Base-by-base conservation (phyloP, 2,888 invertebrate species). In the Eumerus sabulonum region DNA sequence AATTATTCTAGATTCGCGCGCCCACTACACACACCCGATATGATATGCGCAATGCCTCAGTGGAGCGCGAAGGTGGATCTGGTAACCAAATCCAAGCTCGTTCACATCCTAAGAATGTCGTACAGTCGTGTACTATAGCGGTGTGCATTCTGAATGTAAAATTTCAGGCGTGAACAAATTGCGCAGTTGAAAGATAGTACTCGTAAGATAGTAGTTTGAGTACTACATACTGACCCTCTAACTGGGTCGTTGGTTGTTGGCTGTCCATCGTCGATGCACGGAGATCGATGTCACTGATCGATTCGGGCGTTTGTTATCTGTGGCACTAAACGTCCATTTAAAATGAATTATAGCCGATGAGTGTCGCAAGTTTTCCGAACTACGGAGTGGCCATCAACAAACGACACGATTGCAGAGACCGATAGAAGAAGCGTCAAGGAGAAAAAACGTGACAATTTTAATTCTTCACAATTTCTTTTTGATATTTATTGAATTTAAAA, bases 371-470 rank as follows among this genome's bases (percentile, higher is more conserved):
- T 62, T 68, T 63, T 67, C 44, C 77, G 77, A 77, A 68, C 77
- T 63, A 57, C 47, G 72, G 62, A 57, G 42, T 38, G 59, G 19
- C 56, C 45, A 42, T 12, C 45, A 40, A n/a, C 40, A 1, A 40
- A 11, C 40, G 12, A 44, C 63, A 42, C 12, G n/a, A 36, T 18
- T 40, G 11, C 12, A 16, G 50, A 48, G 64, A 42, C 56, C 71
- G 38, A 40, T 76, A 71, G 42, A 71, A 71, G 63, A 71, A 71
- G 63, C 71, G 71, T 4, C 27, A 7, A 27, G 27, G 27, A 27
- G 48, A 77, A 51, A 48, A 73, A 77, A 73, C 77, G 72, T 72
- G 77, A 77, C 77, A 77, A 76, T 73, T 77, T 77, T 77, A 67
- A 79, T 74, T 74, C 74, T 50, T 74, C 79, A 74, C 40, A 59